These are phyloP conservation scores for Tubulanus polymorphus DNA, from an alignment of 2,888 invertebrate species.

Conservation along the genomic window DNA sequence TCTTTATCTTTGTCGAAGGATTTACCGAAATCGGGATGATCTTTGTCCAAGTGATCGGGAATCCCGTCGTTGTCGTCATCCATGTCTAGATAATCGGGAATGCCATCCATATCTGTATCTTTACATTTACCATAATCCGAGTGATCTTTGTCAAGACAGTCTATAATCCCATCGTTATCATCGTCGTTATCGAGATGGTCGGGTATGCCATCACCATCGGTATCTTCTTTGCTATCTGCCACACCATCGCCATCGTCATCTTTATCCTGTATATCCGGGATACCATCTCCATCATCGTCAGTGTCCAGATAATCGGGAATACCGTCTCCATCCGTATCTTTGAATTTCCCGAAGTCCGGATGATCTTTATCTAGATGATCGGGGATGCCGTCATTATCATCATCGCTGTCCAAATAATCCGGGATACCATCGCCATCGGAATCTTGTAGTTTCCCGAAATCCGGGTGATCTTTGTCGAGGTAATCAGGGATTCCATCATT, in stretches of 20 bases:
- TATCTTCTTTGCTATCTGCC: conserved; percentile 10
- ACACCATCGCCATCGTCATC: conserved; percentile 7
- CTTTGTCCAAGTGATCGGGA: conserved; percentile 27
- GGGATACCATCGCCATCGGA: conserved; percentile 42
- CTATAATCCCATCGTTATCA: conserved; percentile 17
- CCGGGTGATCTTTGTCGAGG: conserved; percentile 24
- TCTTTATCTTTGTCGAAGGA: conserved; percentile 27
- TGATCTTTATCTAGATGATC: conserved; percentile 16
- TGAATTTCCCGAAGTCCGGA: neutral
- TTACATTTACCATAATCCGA: conserved; percentile 6
- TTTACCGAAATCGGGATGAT: conserved; percentile 26
- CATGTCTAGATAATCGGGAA: conserved; percentile 31
- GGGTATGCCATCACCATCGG: conserved; percentile 19
- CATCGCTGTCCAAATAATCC: conserved; percentile 23
- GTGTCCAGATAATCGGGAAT: conserved; percentile 32
- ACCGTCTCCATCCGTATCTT: conserved; percentile 34
- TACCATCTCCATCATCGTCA: conserved; percentile 35
- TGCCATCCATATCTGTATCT: conserved; percentile 38
- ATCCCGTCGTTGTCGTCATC: conserved; percentile 42
- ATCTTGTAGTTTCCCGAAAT: conserved; percentile 31
- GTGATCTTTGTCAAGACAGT: conserved; percentile 13
- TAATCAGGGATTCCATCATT: conserved; percentile 25
- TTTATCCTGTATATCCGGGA: conserved; percentile 13
- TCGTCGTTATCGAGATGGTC: conserved; percentile 22
- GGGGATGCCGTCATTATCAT: conserved; percentile 15